Percentiles rank a stretch among this genome's conserved stretches.
Evolutionary conservation across 1,140 invertebrate species (phyloP).

Genomic region (Drosophila jambulina): DNA sequence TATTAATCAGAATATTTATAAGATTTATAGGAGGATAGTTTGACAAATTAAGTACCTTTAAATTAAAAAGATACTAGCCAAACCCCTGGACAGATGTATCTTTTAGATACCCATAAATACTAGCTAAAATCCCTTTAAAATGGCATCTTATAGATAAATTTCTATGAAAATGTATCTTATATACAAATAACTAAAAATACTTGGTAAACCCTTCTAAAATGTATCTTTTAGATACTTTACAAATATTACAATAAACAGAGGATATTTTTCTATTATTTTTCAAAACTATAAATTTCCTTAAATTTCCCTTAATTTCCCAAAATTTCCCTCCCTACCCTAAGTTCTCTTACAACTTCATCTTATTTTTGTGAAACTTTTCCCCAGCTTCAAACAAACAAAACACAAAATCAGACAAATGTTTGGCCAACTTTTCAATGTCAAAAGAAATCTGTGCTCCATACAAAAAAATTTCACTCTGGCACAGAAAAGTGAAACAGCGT

Average conservation of each 20-base stretch:
- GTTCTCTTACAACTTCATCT: too few relatives aligned
- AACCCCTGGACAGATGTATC: too few relatives aligned
- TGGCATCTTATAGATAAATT: too few relatives aligned
- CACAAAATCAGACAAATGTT: conserved; percentile 29
- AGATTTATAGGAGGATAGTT: too few relatives aligned
- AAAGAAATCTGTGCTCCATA: conserved; percentile 61
- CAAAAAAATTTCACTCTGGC: conserved; percentile 65
- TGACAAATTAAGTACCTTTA: background rate
- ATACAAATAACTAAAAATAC: background rate
- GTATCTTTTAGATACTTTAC: too few relatives aligned
- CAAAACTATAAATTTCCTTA: background rate
- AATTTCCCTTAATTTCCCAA: too few relatives aligned
- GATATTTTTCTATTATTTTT: background rate
- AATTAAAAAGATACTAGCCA: too few relatives aligned
- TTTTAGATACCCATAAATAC: too few relatives aligned
- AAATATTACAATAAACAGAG: background rate
- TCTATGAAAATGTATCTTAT: too few relatives aligned
- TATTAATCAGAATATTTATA: background rate
- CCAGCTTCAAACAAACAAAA: background rate
- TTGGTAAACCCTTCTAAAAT: background rate
- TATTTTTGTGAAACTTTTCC: conserved; percentile 1
- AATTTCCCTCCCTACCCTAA: background rate
- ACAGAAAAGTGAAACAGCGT: conserved; percentile 76
- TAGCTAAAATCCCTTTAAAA: too few relatives aligned
- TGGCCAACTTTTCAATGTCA: conserved; percentile 81